Conservation (phyloP, 2,113 vertebrate genomes). For the Acanthochromis polyacanthus region DNA sequence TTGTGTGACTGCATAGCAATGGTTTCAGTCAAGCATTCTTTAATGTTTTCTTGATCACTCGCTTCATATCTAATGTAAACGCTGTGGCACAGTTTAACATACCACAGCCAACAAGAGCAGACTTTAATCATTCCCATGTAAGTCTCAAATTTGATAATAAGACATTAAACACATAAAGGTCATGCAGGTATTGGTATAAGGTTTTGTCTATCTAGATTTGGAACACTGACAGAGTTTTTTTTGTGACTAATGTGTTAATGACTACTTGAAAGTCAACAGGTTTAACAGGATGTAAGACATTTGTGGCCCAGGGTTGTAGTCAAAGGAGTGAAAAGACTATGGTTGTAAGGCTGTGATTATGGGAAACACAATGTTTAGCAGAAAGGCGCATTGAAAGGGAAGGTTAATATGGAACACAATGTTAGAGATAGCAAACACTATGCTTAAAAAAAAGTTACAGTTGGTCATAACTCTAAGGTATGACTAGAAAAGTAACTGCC, state of each 20-base stretch:
- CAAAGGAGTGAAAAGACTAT: neutral
- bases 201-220: constrained; percentile 41
- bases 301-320: neutral
- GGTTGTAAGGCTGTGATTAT: too few relatives aligned
- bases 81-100: constrained; percentile 10
- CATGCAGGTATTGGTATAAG: constrained; percentile 17
- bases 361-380: too few relatives aligned
- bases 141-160: constrained; percentile 14
- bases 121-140: constrained; percentile 21
- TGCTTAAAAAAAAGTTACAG: too few relatives aligned
- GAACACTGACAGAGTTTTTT: constrained; percentile 6
- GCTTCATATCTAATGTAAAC: constrained; percentile 54
- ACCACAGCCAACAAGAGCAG: constrained; percentile 9
- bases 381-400: too few relatives aligned
- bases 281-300: neutral
- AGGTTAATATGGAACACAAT: too few relatives aligned
- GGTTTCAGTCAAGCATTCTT: constrained; percentile 15
- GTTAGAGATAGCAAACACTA: too few relatives aligned
- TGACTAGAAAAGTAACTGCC: too few relatives aligned
- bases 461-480: too few relatives aligned
- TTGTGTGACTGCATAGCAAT: constrained; percentile 5
- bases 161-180: constrained; percentile 6
- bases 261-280: constrained; percentile 14
- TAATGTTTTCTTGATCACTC: constrained; percentile 5
- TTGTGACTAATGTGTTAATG: constrained; percentile 11